Evolutionary conservation across 2,797 vertebrate genomes (phyloP).

Genomic region (Mormyrus proboscirostris): DNA sequence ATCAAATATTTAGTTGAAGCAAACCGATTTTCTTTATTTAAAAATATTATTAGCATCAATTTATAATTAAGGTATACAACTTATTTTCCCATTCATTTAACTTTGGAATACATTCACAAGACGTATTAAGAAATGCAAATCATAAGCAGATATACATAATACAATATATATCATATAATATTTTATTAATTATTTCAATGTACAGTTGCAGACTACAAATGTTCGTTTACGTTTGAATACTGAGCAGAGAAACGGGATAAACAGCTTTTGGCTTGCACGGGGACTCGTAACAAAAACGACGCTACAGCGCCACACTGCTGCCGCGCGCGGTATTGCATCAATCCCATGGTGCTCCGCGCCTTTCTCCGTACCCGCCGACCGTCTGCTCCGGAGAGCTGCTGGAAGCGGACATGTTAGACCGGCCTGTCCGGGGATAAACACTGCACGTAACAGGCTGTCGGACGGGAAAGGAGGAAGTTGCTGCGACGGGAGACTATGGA

Average conservation of each 20-base stretch:
- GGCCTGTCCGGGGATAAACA: constrained; percentile 53
- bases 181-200: background rate
- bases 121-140: background rate
- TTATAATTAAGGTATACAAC: background rate
- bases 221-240: background rate
- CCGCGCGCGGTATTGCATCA: constrained; percentile 8
- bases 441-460: constrained; percentile 38
- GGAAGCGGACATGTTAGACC: constrained; percentile 71
- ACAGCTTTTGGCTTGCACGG: background rate
- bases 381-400: constrained; percentile 28
- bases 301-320: constrained; percentile 37
- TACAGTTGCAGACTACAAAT: background rate
- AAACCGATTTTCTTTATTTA: background rate
- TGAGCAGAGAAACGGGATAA: background rate
- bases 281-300: background rate
- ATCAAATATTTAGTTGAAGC: background rate
- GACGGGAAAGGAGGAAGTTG: constrained; percentile 30
- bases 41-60: background rate
- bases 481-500: constrained; percentile 59
- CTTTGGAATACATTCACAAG: background rate
- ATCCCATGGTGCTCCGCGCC: constrained; percentile 62
- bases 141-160: background rate
- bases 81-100: background rate
- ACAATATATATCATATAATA: background rate
- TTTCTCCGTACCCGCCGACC: constrained; percentile 32